Conservation (phyloP, 2,888 invertebrate genomes). For the Athetis lepigone region DNA sequence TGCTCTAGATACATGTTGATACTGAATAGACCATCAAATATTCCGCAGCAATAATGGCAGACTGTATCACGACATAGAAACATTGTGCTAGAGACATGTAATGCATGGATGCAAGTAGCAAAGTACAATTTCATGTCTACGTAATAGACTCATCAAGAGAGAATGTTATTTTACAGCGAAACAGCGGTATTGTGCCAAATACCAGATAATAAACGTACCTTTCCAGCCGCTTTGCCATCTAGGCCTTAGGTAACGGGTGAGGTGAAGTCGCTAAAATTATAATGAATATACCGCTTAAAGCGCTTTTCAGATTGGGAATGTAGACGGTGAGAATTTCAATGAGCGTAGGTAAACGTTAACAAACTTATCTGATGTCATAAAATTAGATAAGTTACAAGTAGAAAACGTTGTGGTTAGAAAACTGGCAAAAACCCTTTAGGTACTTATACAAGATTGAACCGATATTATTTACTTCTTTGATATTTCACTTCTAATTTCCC, state of each 20-base stretch:
- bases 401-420: slow-evolving; percentile 4
- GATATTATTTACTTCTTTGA: slow-evolving; percentile 2
- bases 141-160: slow-evolving; percentile 74
- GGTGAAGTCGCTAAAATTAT: slow-evolving; percentile 71
- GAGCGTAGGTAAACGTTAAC: slow-evolving; percentile 26
- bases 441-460: neutral
- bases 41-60: slow-evolving; percentile 36
- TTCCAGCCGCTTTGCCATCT: slow-evolving; percentile 82
- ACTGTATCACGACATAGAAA: slow-evolving; percentile 51
- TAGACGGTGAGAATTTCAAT: slow-evolving; percentile 42
- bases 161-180: slow-evolving; percentile 71
- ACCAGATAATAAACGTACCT: slow-evolving; percentile 75
- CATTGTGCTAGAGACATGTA: slow-evolving; percentile 61
- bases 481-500: slow-evolving; percentile 6
- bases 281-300: slow-evolving; percentile 52
- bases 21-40: slow-evolving; percentile 45
- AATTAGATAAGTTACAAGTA: slow-evolving; percentile 24
- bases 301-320: slow-evolving; percentile 40
- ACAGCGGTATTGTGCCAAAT: slow-evolving; percentile 75
- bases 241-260: slow-evolving; percentile 78
- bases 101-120: slow-evolving; percentile 63
- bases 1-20: slow-evolving; percentile 34
- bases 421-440: neutral
- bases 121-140: slow-evolving; percentile 65
- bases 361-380: slow-evolving; percentile 41